phyloP scores from a whole-genome alignment of 2,113 vertebrate genomes.

The Merops nubicus region DNA sequence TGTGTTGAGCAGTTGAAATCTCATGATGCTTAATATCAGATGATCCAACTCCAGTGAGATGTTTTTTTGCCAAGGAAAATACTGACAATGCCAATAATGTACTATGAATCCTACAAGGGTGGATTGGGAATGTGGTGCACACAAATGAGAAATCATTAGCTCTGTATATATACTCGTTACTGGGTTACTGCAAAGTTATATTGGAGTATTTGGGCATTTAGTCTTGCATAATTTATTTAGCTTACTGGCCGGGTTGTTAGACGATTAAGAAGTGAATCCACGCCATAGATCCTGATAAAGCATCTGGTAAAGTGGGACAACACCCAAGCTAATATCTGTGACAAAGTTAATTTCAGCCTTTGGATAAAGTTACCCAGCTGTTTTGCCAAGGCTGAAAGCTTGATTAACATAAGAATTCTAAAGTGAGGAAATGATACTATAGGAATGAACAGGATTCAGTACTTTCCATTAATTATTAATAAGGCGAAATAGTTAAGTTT shows the following conservation, averaged over 20 bases:
- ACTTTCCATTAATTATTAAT: neutral
- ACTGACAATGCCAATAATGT: neutral
- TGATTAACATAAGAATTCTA: neutral
- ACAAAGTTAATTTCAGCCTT: neutral
- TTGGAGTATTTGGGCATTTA: neutral
- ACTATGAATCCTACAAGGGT: neutral
- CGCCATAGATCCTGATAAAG: neutral
- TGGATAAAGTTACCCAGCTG: neutral
- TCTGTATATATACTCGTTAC: neutral
- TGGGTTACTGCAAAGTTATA: neutral
- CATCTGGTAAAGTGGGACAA: neutral
- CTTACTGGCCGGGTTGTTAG: neutral
- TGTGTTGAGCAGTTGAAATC: neutral
- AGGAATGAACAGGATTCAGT: neutral
- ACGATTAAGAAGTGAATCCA: neutral
- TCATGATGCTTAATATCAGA: neutral
- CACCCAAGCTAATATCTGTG: neutral
- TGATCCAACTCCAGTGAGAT: neutral
- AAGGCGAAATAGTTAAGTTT: neutral
- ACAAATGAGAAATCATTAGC: neutral
- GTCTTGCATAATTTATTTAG: neutral
- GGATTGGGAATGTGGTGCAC: neutral
- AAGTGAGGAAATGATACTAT: neutral
- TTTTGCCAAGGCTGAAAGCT: neutral
- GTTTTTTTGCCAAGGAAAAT: neutral